Evolutionary conservation across 2,113 vertebrate genomes (phyloP).

Genomic region (Nerophis ophidion): DNA sequence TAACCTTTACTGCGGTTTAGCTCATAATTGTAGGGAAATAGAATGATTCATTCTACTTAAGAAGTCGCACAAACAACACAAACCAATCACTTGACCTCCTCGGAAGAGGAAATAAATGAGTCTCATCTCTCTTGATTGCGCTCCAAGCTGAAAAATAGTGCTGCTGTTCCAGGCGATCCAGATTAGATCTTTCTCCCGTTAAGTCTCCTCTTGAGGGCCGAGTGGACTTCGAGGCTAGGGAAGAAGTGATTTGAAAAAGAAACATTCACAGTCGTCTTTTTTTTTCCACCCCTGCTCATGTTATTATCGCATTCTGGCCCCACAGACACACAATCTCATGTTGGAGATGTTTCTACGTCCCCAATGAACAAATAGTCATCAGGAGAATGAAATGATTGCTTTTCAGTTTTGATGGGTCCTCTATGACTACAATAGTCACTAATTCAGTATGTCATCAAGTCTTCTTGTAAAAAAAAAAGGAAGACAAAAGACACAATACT

Average conservation of each 20-base stretch:
- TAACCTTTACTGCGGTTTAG: not conserved
- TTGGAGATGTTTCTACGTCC: conserved; percentile 12
- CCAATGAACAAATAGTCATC: not conserved
- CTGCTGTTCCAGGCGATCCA: conserved; percentile 20
- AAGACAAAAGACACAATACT: not conserved
- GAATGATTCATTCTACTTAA: not conserved
- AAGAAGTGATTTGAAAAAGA: conserved; percentile 30
- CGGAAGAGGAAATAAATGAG: conserved; percentile 9
- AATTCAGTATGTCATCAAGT: not conserved
- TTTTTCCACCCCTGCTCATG: not conserved
- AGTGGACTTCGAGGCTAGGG: conserved; percentile 45
- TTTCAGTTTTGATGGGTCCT: not conserved
- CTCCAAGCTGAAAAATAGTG: conserved; percentile 19
- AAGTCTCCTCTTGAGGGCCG: conserved; percentile 30
- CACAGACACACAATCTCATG: not conserved
- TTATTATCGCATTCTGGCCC: not conserved
- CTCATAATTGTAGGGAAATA: not conserved
- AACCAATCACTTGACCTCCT: conserved; percentile 9
- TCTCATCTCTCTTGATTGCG: conserved; percentile 17
- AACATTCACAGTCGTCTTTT: not conserved
- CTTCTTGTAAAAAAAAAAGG: too few species aligned
- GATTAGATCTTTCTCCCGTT: conserved; percentile 39
- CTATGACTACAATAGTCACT: not conserved
- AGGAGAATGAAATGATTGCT: not conserved
- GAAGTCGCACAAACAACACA: not conserved